Percentiles rank a stretch among this genome's conserved stretches.
phyloP scores from a whole-genome alignment of 1,140 invertebrate species.

The Drosophila nikananu region DNA sequence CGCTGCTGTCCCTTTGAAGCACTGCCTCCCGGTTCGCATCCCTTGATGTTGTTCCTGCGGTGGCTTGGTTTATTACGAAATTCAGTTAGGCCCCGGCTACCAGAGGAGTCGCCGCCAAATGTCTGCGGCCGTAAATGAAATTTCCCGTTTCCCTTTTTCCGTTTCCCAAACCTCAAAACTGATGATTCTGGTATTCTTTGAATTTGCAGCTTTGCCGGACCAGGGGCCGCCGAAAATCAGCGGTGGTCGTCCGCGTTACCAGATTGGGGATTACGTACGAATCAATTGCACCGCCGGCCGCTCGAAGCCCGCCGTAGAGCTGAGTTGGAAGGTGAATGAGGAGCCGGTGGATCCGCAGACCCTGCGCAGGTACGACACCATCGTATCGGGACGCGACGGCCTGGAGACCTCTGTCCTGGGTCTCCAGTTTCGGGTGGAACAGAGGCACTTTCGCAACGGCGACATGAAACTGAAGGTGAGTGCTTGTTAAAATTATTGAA shows the following conservation, averaged over 20 bases:
- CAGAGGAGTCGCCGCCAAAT: slow-evolving; percentile 12
- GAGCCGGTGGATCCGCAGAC: slow-evolving; percentile 87
- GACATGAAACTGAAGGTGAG: slow-evolving; percentile 89
- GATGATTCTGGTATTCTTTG: slow-evolving; percentile 15
- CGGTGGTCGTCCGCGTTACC: slow-evolving; percentile 88
- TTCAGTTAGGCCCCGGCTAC: slow-evolving; percentile 28
- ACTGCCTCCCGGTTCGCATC: background rate
- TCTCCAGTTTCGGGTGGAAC: slow-evolving; percentile 88
- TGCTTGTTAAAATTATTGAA: background rate
- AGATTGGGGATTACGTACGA: slow-evolving; percentile 88
- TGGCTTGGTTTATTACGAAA: slow-evolving; percentile 66
- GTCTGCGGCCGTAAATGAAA: slow-evolving; percentile 74
- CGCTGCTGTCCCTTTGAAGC: slow-evolving; percentile 28
- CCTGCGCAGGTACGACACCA: slow-evolving; percentile 86
- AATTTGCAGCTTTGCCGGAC: slow-evolving; percentile 88
- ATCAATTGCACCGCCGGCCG: slow-evolving; percentile 90
- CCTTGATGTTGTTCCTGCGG: slow-evolving; percentile 33
- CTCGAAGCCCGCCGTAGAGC: slow-evolving; percentile 89
- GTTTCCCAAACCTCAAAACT: slow-evolving; percentile 32
- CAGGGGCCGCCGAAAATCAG: slow-evolving; percentile 88
- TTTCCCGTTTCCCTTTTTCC: slow-evolving; percentile 36
- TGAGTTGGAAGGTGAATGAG: slow-evolving; percentile 91
- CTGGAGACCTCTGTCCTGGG: slow-evolving; percentile 89
- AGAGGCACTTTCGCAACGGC: slow-evolving; percentile 88
- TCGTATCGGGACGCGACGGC: slow-evolving; percentile 87